Evolutionary conservation across 2,888 invertebrate genomes (phyloP), one percentile per base, ranked within the genome.

Genomic region (Drosophila robusta): DNA sequence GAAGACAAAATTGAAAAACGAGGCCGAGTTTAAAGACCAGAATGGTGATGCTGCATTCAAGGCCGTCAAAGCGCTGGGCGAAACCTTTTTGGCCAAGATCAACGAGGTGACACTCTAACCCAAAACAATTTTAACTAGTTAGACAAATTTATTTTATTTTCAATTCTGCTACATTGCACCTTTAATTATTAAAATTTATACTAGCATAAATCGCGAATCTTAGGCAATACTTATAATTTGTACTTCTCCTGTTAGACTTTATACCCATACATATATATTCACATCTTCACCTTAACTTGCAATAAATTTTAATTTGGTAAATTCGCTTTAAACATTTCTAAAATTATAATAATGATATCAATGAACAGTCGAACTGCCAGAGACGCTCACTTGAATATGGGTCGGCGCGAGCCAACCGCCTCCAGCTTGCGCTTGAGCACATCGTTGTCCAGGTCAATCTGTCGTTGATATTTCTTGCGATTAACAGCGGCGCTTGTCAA

Each of bases 391-490:
- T 84, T 87, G 55, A 79, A 85, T 39, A 77, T 41, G n/a, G 82
- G 67, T 2, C 85, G 85, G 11, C 85, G 79, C 3, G 78, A 46
- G 18, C 85, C 85, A 46, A 92, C 92, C 3, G 91, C 90, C 42
- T 92, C 91, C 58, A 92, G 82, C 67, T 92, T 92, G 29, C 88
- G 87, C 62, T 90, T 91, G 0, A 92, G 71, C 36, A 94, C 93
- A 93, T 94, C 93, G 83, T 94, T 94, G 44, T 94, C 94, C 61
- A 93, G 91, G 75, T 94, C 94, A 22, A 94, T 94, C 89, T 94
- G 93, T 41, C 92, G 91, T 84, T 94, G 94, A 78, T 93, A 93
- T 50, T 93, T 93, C 78, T 93, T 93, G 42, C 94, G 92, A 54
- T 92, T 92, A 0, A 94, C 90, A 0, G 94, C 93, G 0, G 94